These are phyloP conservation scores for Parambassis ranga DNA, from an alignment of 2,797 vertebrate species.

Conservation along the genomic window DNA sequence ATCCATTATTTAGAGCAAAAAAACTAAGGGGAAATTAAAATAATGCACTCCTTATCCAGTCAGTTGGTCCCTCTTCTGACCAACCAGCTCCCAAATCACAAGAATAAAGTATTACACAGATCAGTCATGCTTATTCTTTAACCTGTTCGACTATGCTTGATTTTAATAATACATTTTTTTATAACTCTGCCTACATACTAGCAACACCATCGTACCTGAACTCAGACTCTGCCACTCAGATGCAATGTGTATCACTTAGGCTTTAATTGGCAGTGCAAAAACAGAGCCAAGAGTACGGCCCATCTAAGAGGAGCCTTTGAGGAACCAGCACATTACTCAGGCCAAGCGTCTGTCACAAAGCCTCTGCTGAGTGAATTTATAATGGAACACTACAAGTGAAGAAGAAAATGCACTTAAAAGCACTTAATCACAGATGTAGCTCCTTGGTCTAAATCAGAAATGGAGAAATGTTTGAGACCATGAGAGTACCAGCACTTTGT, in stretches of 20 bases:
- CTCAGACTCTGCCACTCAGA: neutral
- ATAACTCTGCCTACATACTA: neutral
- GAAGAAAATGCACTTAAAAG: constrained; percentile 52
- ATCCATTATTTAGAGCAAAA: too few species aligned
- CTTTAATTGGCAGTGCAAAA: neutral
- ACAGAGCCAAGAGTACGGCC: neutral
- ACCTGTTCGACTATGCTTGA: too few species aligned
- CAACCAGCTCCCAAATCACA: too few species aligned
- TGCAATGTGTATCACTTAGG: neutral
- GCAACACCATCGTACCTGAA: neutral
- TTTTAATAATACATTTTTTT: too few species aligned
- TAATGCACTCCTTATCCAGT: too few species aligned
- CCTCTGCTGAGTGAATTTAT: constrained; percentile 42
- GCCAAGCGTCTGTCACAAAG: constrained; percentile 20
- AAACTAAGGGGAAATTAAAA: too few species aligned
- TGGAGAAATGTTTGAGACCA: constrained; percentile 11
- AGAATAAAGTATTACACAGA: too few species aligned
- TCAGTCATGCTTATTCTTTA: too few species aligned
- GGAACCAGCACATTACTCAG: constrained; percentile 16
- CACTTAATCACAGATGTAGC: constrained; percentile 45
- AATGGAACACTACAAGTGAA: constrained; percentile 22
- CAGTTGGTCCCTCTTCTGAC: too few species aligned
- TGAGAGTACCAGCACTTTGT: constrained; percentile 1
- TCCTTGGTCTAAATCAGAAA: constrained; percentile 40
- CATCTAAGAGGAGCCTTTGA: constrained; percentile 5